Base-by-base conservation (phyloP, 2,888 invertebrate species). In the Torymus tubicola region DNA sequence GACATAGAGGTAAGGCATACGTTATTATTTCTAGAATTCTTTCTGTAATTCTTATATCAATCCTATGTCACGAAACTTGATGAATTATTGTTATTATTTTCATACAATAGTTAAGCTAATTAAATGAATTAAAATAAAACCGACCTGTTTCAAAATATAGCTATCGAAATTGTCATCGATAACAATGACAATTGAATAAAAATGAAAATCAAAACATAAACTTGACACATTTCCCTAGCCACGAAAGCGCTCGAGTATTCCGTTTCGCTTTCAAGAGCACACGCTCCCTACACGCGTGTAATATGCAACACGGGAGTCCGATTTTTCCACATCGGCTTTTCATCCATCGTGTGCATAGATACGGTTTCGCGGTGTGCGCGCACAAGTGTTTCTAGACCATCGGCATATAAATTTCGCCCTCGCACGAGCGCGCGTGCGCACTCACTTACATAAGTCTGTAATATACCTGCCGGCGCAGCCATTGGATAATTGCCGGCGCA, bases 201-300 rank as follows among this genome's bases (percentile, higher is more conserved):
- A 68, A 55, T n/a, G 18, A 69, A 42, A 69, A 79, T 52, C n/a
- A 79, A 79, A 79, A 74, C 63, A 65, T 74, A 74, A 79, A 79
- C 79, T 79, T 79, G 74, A 79, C 74, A 79, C 64, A 55, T 69
- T 70, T 79, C 69, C 52, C 31, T 42, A 5, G 42, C 42, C 57
- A 24, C 8, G n/a, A 63, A 70, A 31, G 21, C 55, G 5, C 65
- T 50, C n/a, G 61, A 12, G 4, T 73, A 70, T 64, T 16, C 79
- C 16, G 64, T 16, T 42, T 53, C 58, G 8, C 64, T 73, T 74
- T 79, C 64, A 79, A 74, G 68, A 24, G 57, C 69, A 74, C 73
- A 42, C 42, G 4, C 42, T 8, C 69, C 63, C 60, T 64, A 61
- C 64, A 24, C 50, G 10, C 50, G 10, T 18, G 63, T 57, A 64